Base-by-base conservation (phyloP, 2,888 invertebrate species). In the Ophraella communa region DNA sequence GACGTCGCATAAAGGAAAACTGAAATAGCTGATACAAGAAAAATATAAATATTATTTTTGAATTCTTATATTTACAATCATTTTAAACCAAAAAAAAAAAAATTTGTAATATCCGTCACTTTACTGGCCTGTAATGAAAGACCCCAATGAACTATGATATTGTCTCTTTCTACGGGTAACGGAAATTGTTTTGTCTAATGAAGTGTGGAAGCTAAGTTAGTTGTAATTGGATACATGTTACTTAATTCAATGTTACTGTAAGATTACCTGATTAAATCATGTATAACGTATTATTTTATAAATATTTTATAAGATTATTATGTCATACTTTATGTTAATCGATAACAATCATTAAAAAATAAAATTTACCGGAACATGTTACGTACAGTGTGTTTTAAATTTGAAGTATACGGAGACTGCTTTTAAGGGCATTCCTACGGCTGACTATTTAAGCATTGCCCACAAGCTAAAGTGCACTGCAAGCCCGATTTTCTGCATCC, bases 111-210 rank as follows among this genome's bases (percentile, higher is more conserved):
- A n/a, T n/a, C n/a, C n/a, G n/a, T n/a, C n/a, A n/a, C n/a, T n/a
- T 20, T 44, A 44, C 44, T 11, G 20, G 1, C 11, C 45, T 20
- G 17, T 39, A 39, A 7, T 14, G 14, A 39, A 5, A 17, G 5
- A n/a, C 21, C 8, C 11, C 45, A 21, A 21, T 21, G 11, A 8
- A 11, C 20, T 4, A 3, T 10, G 5, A 17, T 8, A 44, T 1
- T 10, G 18, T 44, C 44, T 10, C 57, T 18, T 58, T 58, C n/a
- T 59, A 44, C 24, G 59, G 39, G 51, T 21, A 59, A 42, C 51
- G 59, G 59, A 59, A 59, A 59, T 51, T 52, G 59, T 52, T 51
- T 59, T 59, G 59, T 51, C 59, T 59, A 59, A 59, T 59, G 59
- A 59, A 51, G 59, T 59, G 51, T 59, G 59, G 51, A n/a, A 59